Conservation (phyloP, 2,888 invertebrate genomes). For the Phyllotreta cruciferae region DNA sequence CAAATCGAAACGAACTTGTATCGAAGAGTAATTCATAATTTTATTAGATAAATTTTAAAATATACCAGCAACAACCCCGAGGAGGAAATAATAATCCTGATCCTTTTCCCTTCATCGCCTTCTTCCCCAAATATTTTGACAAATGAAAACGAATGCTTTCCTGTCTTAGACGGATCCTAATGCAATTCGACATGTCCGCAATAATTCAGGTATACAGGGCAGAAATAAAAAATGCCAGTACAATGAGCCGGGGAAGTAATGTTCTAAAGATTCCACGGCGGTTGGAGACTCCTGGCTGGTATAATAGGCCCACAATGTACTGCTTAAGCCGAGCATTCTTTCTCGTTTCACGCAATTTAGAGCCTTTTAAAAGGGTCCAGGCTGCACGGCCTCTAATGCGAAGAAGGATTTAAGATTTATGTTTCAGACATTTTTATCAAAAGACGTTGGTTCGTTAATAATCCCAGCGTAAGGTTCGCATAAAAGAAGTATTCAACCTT, state of each 20-base stretch:
- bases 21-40: neutral
- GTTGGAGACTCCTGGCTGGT: slow-evolving; percentile 21
- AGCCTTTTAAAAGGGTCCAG: slow-evolving; percentile 22
- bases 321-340: slow-evolving; percentile 40
- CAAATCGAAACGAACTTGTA: slow-evolving; percentile 38
- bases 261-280: slow-evolving; percentile 26
- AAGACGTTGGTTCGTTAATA: slow-evolving; percentile 41
- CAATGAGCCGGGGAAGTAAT: slow-evolving; percentile 33
- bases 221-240: slow-evolving; percentile 39
- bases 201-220: slow-evolving; percentile 42
- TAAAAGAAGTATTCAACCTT: slow-evolving; percentile 17
- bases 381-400: slow-evolving; percentile 22
- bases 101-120: neutral
- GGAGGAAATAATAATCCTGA: neutral
- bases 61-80: neutral
- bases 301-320: slow-evolving; percentile 40
- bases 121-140: slow-evolving; percentile 40
- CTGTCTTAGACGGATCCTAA: slow-evolving; percentile 34
- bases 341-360: slow-evolving; percentile 42
- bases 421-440: slow-evolving; percentile 39
- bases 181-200: slow-evolving; percentile 40
- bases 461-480: slow-evolving; percentile 31
- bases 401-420: slow-evolving; percentile 38
- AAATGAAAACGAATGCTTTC: slow-evolving; percentile 43
- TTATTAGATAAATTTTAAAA: neutral